Percentiles rank a stretch among this genome's conserved stretches.
Evolutionary conservation across 2,797 vertebrate genomes (phyloP).

Genomic region (Epinephelus awoara): DNA sequence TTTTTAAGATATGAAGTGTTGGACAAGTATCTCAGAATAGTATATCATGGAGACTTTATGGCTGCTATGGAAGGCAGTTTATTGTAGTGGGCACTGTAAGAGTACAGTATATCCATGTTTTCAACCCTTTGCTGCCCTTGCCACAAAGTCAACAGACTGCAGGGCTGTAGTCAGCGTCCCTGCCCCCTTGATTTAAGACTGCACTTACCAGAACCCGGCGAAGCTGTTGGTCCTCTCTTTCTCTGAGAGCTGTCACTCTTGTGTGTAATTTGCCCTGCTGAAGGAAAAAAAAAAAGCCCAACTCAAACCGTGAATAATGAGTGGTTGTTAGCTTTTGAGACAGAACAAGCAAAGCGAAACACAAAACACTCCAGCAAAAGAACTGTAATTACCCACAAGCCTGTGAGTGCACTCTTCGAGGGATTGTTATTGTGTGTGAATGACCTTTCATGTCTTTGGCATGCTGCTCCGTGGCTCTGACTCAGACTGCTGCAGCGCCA

Average conservation of each 20-base stretch:
- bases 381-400: conserved; percentile 89
- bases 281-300: conserved; percentile 67
- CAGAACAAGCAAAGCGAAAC: conserved; percentile 89
- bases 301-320: conserved; percentile 89
- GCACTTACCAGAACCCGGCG: conserved; percentile 82
- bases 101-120: conserved; percentile 77
- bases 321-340: conserved; percentile 89
- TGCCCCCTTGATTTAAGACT: conserved; percentile 85
- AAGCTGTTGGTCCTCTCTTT: conserved; percentile 79
- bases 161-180: conserved; percentile 81
- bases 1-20: conserved; percentile 64
- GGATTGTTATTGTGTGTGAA: conserved; percentile 86
- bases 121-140: conserved; percentile 80
- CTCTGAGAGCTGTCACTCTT: conserved; percentile 88
- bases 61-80: conserved; percentile 66
- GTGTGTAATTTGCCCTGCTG: conserved; percentile 83
- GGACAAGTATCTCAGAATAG: conserved; percentile 59
- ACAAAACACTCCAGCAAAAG: conserved; percentile 88
- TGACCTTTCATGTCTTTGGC: conserved; percentile 87
- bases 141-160: conserved; percentile 86
- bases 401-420: conserved; percentile 86
- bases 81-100: conserved; percentile 68
- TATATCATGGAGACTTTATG: conserved; percentile 69
- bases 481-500: conserved; percentile 64
- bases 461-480: conserved; percentile 75